Conservation (phyloP, 2,113 vertebrate species). For the Aleadryas rufinucha region DNA sequence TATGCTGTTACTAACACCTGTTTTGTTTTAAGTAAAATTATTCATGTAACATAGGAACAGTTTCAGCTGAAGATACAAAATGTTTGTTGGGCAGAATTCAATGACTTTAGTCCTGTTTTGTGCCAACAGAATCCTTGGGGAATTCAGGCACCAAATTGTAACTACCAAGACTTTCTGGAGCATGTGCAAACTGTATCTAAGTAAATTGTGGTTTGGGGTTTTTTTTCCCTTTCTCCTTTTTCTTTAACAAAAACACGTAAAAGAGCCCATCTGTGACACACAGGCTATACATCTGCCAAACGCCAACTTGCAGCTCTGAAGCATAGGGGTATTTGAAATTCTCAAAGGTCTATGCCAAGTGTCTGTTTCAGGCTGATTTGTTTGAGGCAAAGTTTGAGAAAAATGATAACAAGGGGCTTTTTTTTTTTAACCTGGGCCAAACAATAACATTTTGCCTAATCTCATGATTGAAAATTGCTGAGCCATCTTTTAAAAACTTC, state of each 20-base stretch:
- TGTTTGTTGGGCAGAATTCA: neutral
- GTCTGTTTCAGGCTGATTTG: neutral
- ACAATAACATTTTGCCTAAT: neutral
- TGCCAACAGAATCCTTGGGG: neutral
- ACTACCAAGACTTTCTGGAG: neutral
- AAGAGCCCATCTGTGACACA: conserved; percentile 14
- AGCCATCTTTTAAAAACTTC: neutral
- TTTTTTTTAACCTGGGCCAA: neutral
- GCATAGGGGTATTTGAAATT: neutral
- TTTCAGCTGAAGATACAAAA: neutral
- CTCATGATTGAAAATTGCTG: neutral
- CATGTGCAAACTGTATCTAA: neutral
- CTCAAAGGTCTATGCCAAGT: neutral
- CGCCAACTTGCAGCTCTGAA: neutral
- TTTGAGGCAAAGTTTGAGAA: neutral
- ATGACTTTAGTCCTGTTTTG: neutral
- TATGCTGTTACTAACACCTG: neutral
- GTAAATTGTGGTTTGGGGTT: neutral
- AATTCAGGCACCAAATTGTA: neutral
- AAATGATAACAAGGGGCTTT: neutral
- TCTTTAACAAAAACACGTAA: neutral
- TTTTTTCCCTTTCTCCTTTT: neutral
- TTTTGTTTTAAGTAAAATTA: neutral
- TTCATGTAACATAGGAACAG: neutral
- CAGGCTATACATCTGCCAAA: neutral